A percentile compares a stretch with the other conserved stretches of the same genome.
phyloP scores from a whole-genome alignment of 2,888 invertebrate genomes.

The Abscondita cerata region DNA sequence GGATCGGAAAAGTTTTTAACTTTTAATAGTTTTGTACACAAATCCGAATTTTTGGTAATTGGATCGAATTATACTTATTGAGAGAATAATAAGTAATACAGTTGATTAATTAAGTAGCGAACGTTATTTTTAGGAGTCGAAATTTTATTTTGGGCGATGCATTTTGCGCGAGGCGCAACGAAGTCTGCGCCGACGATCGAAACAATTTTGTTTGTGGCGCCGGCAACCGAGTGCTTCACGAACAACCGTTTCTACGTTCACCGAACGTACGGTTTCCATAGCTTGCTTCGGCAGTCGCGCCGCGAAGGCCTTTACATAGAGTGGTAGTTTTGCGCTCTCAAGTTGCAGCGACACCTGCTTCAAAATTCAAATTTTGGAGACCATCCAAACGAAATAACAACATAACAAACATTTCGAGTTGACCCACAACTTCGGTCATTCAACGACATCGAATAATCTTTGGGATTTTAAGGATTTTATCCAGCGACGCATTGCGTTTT shows the following conservation, averaged over 20 bases:
- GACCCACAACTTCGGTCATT: constrained; percentile 1
- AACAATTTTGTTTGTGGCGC: constrained; percentile 48
- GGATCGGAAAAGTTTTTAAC: too few relatives aligned
- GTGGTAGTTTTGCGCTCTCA: constrained; percentile 26
- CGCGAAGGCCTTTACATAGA: constrained; percentile 48
- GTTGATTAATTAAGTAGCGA: constrained; percentile 14
- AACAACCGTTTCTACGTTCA: constrained; percentile 39
- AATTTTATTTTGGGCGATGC: constrained; percentile 22
- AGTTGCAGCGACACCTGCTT: constrained; percentile 40
- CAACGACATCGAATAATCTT: not conserved
- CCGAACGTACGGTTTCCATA: constrained; percentile 27
- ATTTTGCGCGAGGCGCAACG: constrained; percentile 37
- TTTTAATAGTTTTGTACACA: too few relatives aligned
- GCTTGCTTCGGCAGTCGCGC: constrained; percentile 50
- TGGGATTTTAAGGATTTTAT: constrained; percentile 26
- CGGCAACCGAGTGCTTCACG: constrained; percentile 44
- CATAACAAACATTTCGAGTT: constrained; percentile 14
- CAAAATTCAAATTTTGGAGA: constrained; percentile 37
- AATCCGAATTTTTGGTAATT: too few relatives aligned
- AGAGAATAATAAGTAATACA: constrained; percentile 17
- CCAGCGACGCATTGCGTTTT: constrained; percentile 44
- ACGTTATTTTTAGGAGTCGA: constrained; percentile 7
- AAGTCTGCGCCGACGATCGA: constrained; percentile 53
- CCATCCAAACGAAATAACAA: constrained; percentile 19
- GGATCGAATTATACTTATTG: too few relatives aligned